These are phyloP conservation scores for Drosophila pseudoobscura DNA, from an alignment of 1,140 invertebrate species.

Conservation along the genomic window DNA sequence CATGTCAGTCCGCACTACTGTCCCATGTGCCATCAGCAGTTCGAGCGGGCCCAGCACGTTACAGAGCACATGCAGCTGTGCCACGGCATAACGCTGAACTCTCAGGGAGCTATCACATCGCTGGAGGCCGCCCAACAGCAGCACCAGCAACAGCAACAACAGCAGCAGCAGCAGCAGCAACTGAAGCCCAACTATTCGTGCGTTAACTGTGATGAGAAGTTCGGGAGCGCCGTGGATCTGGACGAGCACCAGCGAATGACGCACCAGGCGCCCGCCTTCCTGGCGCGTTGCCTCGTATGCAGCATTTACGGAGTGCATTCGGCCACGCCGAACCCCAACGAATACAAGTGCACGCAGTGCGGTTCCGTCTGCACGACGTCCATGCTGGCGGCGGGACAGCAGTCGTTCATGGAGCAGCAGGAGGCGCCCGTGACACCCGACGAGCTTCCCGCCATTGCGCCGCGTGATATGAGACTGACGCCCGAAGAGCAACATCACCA, in stretches of 20 bases:
- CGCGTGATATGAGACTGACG: constrained; percentile 81
- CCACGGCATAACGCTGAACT: constrained; percentile 62
- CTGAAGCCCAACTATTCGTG: constrained; percentile 68
- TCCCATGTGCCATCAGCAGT: constrained; percentile 79
- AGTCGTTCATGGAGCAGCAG: constrained; percentile 75
- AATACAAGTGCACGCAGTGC: constrained; percentile 79
- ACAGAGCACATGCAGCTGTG: constrained; percentile 79
- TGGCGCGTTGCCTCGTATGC: constrained; percentile 74
- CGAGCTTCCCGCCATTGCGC: constrained; percentile 74
- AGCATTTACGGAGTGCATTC: constrained; percentile 76
- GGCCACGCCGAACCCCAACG: constrained; percentile 74
- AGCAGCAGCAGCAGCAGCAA: constrained; percentile 60
- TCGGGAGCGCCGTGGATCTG: constrained; percentile 66
- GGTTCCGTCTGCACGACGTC: constrained; percentile 69
- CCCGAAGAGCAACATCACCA: constrained; percentile 76
- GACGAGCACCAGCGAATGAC: constrained; percentile 76
- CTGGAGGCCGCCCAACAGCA: constrained; percentile 58
- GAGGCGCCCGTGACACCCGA: constrained; percentile 75
- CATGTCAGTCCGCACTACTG: constrained; percentile 67
- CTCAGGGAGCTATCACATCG: constrained; percentile 61
- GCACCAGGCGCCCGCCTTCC: constrained; percentile 72
- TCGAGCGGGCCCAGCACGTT: constrained; percentile 67
- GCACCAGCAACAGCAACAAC: constrained; percentile 54
- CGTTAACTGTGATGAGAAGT: constrained; percentile 79
- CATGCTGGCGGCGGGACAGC: constrained; percentile 71